These are phyloP conservation scores for Tuta absoluta DNA, from an alignment of 2,888 invertebrate genomes.

Conservation along the genomic window DNA sequence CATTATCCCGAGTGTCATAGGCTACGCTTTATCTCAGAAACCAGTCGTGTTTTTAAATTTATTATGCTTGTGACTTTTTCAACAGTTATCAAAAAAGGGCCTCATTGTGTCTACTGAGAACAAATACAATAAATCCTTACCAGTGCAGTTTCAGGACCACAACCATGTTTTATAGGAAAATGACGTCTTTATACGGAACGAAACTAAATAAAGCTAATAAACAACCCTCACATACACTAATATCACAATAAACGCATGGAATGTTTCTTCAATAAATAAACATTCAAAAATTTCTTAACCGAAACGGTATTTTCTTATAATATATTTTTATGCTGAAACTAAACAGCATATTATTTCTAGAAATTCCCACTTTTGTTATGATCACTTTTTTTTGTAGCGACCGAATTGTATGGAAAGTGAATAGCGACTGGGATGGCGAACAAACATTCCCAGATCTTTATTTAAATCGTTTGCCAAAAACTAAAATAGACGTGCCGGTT, in stretches of 20 bases:
- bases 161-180: slow-evolving; percentile 57
- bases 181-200: slow-evolving; percentile 37
- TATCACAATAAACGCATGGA: slow-evolving; percentile 61
- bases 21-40: too few relatives aligned
- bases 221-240: slow-evolving; percentile 40
- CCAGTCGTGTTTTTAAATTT: too few relatives aligned
- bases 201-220: slow-evolving; percentile 43
- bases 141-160: slow-evolving; percentile 57
- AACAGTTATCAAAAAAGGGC: too few relatives aligned
- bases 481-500: slow-evolving; percentile 52
- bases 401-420: slow-evolving; percentile 41
- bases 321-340: slow-evolving; percentile 61
- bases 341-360: slow-evolving; percentile 66
- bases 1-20: too few relatives aligned
- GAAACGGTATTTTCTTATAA: slow-evolving; percentile 58
- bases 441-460: slow-evolving; percentile 23
- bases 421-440: slow-evolving; percentile 20
- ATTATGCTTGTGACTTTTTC: too few relatives aligned
- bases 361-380: slow-evolving; percentile 33
- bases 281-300: slow-evolving; percentile 39
- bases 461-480: slow-evolving; percentile 54
- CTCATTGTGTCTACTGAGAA: neutral
- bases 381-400: slow-evolving; percentile 41
- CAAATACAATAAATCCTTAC: slow-evolving; percentile 37
- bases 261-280: slow-evolving; percentile 46